phyloP scores from a whole-genome alignment of 2,888 invertebrate genomes.

The Carcina quercana region DNA sequence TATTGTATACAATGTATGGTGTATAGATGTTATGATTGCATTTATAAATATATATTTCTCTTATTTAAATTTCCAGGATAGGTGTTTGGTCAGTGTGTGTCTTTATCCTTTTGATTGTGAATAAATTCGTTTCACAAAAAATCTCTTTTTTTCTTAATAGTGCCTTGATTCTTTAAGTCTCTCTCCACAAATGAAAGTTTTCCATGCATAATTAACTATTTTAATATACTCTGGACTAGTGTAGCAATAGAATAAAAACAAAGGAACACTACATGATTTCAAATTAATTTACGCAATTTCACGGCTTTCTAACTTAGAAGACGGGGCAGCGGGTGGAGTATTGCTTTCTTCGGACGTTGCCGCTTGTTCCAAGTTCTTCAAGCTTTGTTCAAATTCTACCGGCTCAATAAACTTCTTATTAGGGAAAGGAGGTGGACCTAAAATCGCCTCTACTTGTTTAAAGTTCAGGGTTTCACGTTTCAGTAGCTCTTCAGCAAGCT shows the following conservation, averaged over 20 bases:
- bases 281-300: too few relatives aligned
- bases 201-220: too few relatives aligned
- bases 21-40: slow-evolving; percentile 9
- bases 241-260: too few relatives aligned
- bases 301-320: slow-evolving; percentile 36
- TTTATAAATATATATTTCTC: slow-evolving; percentile 26
- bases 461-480: slow-evolving; percentile 94
- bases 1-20: slow-evolving; percentile 4
- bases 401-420: slow-evolving; percentile 84
- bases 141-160: too few relatives aligned
- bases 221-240: too few relatives aligned
- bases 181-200: too few relatives aligned
- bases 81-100: slow-evolving; percentile 34
- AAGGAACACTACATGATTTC: too few relatives aligned
- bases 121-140: slow-evolving; percentile 25
- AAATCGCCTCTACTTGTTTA: slow-evolving; percentile 88
- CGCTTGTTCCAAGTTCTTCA: slow-evolving; percentile 54
- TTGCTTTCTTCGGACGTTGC: slow-evolving; percentile 22
- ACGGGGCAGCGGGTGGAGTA: slow-evolving; percentile 34
- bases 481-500: slow-evolving; percentile 91
- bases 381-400: slow-evolving; percentile 81
- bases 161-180: too few relatives aligned
- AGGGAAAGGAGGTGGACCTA: slow-evolving; percentile 91
- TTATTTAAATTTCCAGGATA: slow-evolving; percentile 27
- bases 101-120: slow-evolving; percentile 34